phyloP scores from a whole-genome alignment of 2,797 vertebrate genomes.

The Lates japonicus region DNA sequence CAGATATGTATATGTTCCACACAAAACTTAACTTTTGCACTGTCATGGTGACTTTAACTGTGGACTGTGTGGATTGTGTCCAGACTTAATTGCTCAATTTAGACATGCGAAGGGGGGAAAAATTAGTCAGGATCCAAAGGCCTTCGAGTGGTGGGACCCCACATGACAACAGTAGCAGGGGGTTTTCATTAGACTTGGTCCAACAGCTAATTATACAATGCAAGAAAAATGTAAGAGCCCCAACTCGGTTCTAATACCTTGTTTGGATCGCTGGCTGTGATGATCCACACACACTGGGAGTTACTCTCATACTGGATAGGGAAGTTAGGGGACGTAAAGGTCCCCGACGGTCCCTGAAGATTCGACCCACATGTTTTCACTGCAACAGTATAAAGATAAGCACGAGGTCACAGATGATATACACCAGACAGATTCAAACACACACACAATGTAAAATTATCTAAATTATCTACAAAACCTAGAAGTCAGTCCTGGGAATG shows the following conservation, averaged over 20 bases:
- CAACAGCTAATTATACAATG: constrained; percentile 1
- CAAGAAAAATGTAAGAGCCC: not conserved
- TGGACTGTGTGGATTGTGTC: not conserved
- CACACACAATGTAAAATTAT: not conserved
- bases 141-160: not conserved
- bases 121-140: not conserved
- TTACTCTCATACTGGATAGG: constrained; percentile 99
- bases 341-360: constrained; percentile 94
- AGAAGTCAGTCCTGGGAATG: not conserved
- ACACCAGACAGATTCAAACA: not conserved
- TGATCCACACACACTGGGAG: constrained; percentile 97
- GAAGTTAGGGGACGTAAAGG: constrained; percentile 97
- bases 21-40: not conserved
- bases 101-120: not conserved
- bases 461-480: constrained; percentile 6
- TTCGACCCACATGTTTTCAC: constrained; percentile 97
- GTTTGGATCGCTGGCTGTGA: constrained; percentile 93
- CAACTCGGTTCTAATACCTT: constrained; percentile 87
- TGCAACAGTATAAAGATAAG: constrained; percentile 71
- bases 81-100: not conserved
- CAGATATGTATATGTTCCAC: not conserved
- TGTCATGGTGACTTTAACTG: not conserved
- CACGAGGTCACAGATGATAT: not conserved
- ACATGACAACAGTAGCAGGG: not conserved
- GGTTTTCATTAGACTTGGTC: constrained; percentile 7